Percentiles rank a stretch among this genome's conserved stretches.
Evolutionary conservation across 2,888 invertebrate species (phyloP).

Genomic region (Phymatocera aterrima): DNA sequence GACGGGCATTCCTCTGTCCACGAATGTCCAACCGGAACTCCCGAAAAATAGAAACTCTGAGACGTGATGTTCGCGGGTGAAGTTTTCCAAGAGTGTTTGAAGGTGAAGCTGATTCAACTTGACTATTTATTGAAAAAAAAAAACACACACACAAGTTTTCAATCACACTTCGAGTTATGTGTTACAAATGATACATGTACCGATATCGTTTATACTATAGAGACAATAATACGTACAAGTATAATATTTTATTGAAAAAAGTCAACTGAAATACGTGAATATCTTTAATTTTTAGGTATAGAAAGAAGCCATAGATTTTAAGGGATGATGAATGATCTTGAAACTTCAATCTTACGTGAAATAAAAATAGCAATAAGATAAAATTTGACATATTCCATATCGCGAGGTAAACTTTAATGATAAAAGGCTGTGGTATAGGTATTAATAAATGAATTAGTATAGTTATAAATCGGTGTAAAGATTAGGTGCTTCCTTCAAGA

Average conservation of each 20-base stretch:
- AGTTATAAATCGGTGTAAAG: no score
- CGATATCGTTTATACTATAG: no score
- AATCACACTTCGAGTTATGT: no score
- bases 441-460: no score
- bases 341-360: background rate
- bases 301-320: background rate
- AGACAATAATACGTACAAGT: no score
- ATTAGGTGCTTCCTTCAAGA: no score
- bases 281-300: background rate
- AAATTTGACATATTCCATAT: background rate
- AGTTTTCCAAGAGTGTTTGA: background rate
- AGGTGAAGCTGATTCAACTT: no score
- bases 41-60: background rate
- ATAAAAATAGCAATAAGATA: background rate
- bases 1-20: background rate
- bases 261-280: slow-evolving; percentile 9
- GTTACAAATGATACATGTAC: no score
- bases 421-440: no score
- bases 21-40: background rate
- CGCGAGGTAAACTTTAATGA: background rate
- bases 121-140: no score
- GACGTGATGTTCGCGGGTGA: background rate
- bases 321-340: slow-evolving; percentile 4
- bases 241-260: background rate
- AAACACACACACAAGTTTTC: no score